Percentiles rank a stretch among this genome's conserved stretches.
These are phyloP conservation scores for Acrocera orbiculus DNA, from an alignment of 2,888 invertebrate genomes.

Conservation along the genomic window DNA sequence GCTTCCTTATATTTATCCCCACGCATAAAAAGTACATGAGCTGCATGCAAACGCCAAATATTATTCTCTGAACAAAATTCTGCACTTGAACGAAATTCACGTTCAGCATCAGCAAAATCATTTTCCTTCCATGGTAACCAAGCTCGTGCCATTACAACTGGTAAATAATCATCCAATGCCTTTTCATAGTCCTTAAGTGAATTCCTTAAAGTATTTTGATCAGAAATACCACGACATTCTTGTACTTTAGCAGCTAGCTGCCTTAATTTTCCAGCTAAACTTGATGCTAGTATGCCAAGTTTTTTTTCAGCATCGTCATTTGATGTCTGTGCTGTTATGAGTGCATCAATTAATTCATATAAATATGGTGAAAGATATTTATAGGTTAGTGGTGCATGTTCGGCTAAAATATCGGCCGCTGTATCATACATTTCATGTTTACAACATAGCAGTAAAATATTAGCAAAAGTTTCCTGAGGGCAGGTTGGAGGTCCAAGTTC, in stretches of 20 bases:
- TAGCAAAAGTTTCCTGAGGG: constrained; percentile 94
- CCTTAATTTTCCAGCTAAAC: constrained; percentile 73
- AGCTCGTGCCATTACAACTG: constrained; percentile 98
- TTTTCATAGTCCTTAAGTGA: constrained; percentile 82
- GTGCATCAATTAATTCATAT: constrained; percentile 88
- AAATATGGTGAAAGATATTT: constrained; percentile 86
- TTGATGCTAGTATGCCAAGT: constrained; percentile 83
- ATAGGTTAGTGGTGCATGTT: constrained; percentile 90
- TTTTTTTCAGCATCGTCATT: constrained; percentile 91
- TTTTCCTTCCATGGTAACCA: constrained; percentile 97
- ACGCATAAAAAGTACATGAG: constrained; percentile 98
- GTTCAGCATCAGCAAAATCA: constrained; percentile 90
- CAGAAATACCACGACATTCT: constrained; percentile 73
- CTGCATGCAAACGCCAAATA: constrained; percentile 93
- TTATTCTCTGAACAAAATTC: constrained; percentile 98
- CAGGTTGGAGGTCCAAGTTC: constrained; percentile 76
- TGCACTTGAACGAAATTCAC: constrained; percentile 89
- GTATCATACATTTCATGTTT: constrained; percentile 95
- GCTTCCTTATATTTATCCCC: constrained; percentile 97
- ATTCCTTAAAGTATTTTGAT: constrained; percentile 75
- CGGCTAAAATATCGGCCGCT: constrained; percentile 94
- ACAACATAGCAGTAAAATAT: constrained; percentile 83
- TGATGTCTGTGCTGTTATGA: constrained; percentile 93
- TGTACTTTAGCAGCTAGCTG: constrained; percentile 89
- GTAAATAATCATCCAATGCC: constrained; percentile 80